Percentiles rank a stretch among this genome's conserved stretches.
Evolutionary conservation across 2,888 invertebrate genomes (phyloP).

Genomic region (Ectemnius continuus): DNA sequence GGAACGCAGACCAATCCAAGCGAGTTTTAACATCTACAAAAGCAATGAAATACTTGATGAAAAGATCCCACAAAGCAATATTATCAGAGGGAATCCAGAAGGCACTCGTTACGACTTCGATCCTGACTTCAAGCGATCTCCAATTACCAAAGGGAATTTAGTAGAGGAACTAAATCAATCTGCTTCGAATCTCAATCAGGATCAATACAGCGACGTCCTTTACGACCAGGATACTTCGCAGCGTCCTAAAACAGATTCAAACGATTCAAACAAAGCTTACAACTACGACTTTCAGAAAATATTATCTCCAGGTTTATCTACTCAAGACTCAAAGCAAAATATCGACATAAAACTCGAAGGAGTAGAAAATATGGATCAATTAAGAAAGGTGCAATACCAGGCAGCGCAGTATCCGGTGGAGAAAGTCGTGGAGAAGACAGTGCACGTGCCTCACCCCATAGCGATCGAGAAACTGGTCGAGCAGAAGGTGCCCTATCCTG

Average conservation of each 20-base stretch:
- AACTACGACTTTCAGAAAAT: neutral
- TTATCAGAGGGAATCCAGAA: constrained; percentile 19
- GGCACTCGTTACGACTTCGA: constrained; percentile 34
- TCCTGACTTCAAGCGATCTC: neutral
- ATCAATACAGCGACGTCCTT: too few species aligned
- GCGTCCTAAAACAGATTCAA: constrained; percentile 12
- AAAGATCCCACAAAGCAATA: neutral
- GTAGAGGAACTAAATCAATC: neutral
- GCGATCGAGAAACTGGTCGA: constrained; percentile 81
- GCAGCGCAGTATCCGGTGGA: constrained; percentile 59
- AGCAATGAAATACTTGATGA: constrained; percentile 42
- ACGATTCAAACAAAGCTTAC: neutral
- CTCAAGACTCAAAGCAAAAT: neutral
- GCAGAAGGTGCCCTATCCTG: constrained; percentile 79
- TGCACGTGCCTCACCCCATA: constrained; percentile 78
- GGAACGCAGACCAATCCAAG: constrained; percentile 5
- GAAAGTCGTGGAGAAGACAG: constrained; percentile 77
- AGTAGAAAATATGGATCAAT: neutral
- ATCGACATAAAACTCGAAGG: neutral
- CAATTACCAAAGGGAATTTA: neutral
- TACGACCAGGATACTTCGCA: constrained; percentile 37
- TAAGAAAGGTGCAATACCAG: constrained; percentile 21
- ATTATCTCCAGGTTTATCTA: neutral
- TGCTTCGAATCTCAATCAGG: neutral
- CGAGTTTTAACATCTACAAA: constrained; percentile 28